Base-by-base conservation (phyloP, 37 sponge, comb jelly and placozoan genomes). In the Halisarca cf. caerulea region DNA sequence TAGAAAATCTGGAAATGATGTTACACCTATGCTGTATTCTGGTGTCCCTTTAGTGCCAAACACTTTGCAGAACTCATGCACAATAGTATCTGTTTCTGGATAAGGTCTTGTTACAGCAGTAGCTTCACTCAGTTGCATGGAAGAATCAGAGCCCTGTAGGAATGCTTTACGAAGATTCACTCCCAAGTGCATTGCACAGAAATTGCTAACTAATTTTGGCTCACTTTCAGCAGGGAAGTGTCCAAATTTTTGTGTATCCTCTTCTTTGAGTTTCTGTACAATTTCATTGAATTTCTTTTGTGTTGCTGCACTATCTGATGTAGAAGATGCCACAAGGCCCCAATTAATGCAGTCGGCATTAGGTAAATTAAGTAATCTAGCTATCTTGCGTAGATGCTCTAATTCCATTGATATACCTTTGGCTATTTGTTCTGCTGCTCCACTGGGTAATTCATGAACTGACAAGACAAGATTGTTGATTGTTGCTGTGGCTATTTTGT, bases 281-380 rank as follows among this genome's bases (percentile, higher is more conserved):
- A 88, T 59, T 77, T 82, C 71, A 51, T 88, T 88, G 30, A 88
- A 81, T 39, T 54, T 42, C 28, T 88, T 88, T 61, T 88, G 88
- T 27, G 88, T 78, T 72, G 83, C 27, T 38, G 88, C 88, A 42
- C 77, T 71, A 39, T 88, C 88, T 40, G 88, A 82, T n/a, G 88
- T 88, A 14, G 88, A 73, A 40, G 83, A 82, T 54, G 59, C 42
- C 37, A 89, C 27, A 24, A 89, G 78, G 39, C 84, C 80, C 84
- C 80, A 89, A 54, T 89, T 89, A 39, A 89, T 89, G 1, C 40
- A 58, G 58, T 89, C 73, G 0, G 89, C 84, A 83, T 89, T 83
- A 2, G 84, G 84, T 54, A 89, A 7, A 4, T 69, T 66, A 28
- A 89, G 62, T 28, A 39, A 28, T 30, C 69, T 57, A 15, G 89